Percentiles rank a stretch among this genome's conserved stretches.
Conservation (phyloP, 2,113 vertebrate genomes). For the Myodes glareolus region DNA sequence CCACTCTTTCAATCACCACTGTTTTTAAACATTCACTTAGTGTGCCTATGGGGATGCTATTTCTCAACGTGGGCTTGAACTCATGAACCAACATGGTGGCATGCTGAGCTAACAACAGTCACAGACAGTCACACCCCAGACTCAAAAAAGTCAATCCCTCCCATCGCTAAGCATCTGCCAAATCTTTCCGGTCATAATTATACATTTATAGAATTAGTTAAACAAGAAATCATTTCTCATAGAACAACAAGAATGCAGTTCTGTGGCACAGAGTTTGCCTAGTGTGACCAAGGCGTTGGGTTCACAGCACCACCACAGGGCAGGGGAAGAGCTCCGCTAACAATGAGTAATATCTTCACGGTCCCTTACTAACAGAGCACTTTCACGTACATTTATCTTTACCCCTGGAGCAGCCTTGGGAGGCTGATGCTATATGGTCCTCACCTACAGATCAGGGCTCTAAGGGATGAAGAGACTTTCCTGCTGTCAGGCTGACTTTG, state of each 20-base stretch:
- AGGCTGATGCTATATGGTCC: not conserved
- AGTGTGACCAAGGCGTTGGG: not conserved
- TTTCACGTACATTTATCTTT: not conserved
- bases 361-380: not conserved
- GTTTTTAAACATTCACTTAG: not conserved
- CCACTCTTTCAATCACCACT: not conserved
- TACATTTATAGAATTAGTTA: not conserved
- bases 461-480: not conserved
- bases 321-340: not conserved
- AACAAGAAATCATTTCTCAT: not conserved
- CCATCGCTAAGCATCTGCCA: not conserved
- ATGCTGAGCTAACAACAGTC: not conserved
- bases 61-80: not conserved
- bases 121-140: not conserved
- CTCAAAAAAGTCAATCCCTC: not conserved
- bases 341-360: not conserved
- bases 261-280: not conserved
- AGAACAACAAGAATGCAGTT: not conserved
- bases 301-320: too few relatives aligned
- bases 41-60: not conserved
- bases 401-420: not conserved
- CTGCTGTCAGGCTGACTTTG: not conserved
- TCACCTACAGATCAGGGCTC: not conserved
- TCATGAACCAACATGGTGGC: not conserved
- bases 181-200: not conserved